Evolutionary conservation across 2,888 invertebrate genomes (phyloP), one percentile per base, ranked within the genome.

Genomic region (Brachypterus glaber): DNA sequence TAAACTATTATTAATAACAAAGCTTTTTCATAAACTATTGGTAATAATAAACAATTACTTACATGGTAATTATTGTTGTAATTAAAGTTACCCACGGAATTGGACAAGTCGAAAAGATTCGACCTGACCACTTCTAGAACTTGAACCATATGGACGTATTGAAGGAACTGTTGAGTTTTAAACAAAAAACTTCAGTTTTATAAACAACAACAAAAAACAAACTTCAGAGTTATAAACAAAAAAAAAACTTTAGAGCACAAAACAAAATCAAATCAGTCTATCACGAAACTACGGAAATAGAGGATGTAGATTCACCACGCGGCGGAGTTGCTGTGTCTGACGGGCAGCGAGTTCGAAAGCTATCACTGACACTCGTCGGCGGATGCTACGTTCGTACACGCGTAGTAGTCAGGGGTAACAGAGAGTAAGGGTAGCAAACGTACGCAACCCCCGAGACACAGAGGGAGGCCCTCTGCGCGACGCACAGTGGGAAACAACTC

Each of bases 91-190:
- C 81, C 81, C 72, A 81, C 81, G 77, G 78, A 79, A 74, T 76
- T 72, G 71, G 79, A 73, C 71, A 79, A 81, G 69, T 79, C 82
- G 75, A 79, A 77, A 67, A 78, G 77, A 71, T 76, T 79, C 74
- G 80, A 79, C 73, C 78, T 79, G 70, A 80, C 80, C 69, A 79
- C 75, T 73, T 81, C 79, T 70, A 81, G 77, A 72, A 80, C 79
- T 71, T 82, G 82, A 76, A 82, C 82, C 82, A 82, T 82, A 81
- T 79, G 81, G 58, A 52, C 44, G 21, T 27, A n/a, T 27, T 5
- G 27, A 27, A 11, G 27, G 7, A 9, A 27, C 21, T 24, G 44
- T 37, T 35, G 30, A 33, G 24, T n/a, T n/a, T n/a, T n/a, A n/a
- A n/a, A n/a, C n/a, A n/a, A n/a, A n/a, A n/a, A n/a, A n/a, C n/a